phyloP scores from a whole-genome alignment of 2,888 invertebrate genomes.

The Ypsolopha sequella region DNA sequence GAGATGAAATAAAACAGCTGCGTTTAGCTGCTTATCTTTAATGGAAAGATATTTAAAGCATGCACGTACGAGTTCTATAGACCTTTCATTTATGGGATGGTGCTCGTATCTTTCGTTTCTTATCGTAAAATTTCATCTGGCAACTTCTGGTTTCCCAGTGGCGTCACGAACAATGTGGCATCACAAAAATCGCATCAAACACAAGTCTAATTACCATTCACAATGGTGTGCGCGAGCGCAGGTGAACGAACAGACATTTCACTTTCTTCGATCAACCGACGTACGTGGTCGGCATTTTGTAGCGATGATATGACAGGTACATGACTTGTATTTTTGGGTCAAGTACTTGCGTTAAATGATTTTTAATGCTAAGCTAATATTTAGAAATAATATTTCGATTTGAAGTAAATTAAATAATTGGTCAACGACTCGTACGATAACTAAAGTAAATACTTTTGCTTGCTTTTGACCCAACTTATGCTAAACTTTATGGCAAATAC shows the following conservation, averaged over 20 bases:
- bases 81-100: not conserved
- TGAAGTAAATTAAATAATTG: too few relatives aligned
- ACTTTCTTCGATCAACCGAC: conserved; percentile 30
- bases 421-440: too few relatives aligned
- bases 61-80: not conserved
- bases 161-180: not conserved
- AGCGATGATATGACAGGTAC: not conserved
- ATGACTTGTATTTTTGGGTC: too few relatives aligned
- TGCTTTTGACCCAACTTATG: too few relatives aligned
- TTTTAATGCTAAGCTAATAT: too few relatives aligned
- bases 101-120: not conserved
- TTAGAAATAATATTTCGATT: too few relatives aligned
- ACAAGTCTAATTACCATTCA: not conserved
- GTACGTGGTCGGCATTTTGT: not conserved
- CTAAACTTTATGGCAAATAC: too few relatives aligned
- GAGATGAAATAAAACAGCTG: not conserved
- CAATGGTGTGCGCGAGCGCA: conserved; percentile 15
- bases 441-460: too few relatives aligned
- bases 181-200: not conserved
- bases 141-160: not conserved
- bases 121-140: not conserved
- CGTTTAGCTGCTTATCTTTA: not conserved
- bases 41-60: not conserved
- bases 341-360: too few relatives aligned
- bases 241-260: conserved; percentile 51